A percentile compares a stretch with the other conserved stretches of the same genome.
Conservation (phyloP, 2,797 vertebrate species). For the Xenentodon cancila region DNA sequence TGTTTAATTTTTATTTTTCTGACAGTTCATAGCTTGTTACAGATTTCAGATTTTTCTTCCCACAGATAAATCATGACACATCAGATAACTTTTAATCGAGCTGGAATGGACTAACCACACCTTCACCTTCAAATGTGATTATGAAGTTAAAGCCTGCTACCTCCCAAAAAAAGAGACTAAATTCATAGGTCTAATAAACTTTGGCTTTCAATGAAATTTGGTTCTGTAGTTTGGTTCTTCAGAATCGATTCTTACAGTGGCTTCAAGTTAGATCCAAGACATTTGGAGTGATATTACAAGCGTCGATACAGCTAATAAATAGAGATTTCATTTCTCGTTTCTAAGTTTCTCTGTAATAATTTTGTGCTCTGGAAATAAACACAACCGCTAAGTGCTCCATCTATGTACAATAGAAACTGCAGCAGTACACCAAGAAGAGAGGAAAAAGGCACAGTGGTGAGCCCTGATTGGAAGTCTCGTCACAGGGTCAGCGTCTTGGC, state of each 20-base stretch:
- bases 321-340: no score
- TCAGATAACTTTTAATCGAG: constrained; percentile 11
- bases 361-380: constrained; percentile 25
- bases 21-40: constrained; percentile 33
- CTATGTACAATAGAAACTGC: constrained; percentile 52
- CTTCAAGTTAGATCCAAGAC: constrained; percentile 16
- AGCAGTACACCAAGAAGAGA: constrained; percentile 19
- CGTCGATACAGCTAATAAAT: constrained; percentile 51
- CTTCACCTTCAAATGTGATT: constrained; percentile 23
- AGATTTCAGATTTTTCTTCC: constrained; percentile 28
- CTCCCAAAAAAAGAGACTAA: constrained; percentile 12
- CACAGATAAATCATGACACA: constrained; percentile 46
- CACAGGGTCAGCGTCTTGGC: constrained; percentile 76
- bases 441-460: constrained; percentile 70
- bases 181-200: constrained; percentile 43
- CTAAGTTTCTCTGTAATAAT: constrained; percentile 18
- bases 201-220: constrained; percentile 57
- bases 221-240: constrained; percentile 26
- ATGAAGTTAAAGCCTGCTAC: constrained; percentile 51
- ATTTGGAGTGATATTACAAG: constrained; percentile 11
- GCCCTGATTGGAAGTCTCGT: constrained; percentile 47
- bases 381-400: constrained; percentile 22
- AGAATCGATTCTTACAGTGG: constrained; percentile 14
- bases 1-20: constrained; percentile 25
- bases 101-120: not conserved